Evolutionary conservation across 2,888 invertebrate genomes (phyloP).

Genomic region (Lepidochrysops patricia): DNA sequence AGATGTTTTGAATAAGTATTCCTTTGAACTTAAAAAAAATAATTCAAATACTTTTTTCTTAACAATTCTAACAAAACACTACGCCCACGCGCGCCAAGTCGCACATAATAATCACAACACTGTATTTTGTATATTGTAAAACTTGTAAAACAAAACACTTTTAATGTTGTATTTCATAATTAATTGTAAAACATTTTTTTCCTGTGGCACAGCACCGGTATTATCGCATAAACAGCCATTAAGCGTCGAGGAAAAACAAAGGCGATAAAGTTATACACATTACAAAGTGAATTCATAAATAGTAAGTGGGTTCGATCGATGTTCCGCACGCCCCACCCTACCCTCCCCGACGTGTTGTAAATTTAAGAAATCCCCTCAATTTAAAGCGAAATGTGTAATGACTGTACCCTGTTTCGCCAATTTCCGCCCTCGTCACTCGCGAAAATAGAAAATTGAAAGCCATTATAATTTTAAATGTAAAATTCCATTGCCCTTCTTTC

Average conservation of each 20-base stretch:
- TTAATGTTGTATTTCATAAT: neutral
- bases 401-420: slow-evolving; percentile 62
- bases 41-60: too few relatives aligned
- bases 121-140: too few relatives aligned
- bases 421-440: slow-evolving; percentile 61
- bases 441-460: slow-evolving; percentile 62
- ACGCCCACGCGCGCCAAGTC: too few relatives aligned
- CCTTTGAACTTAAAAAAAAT: too few relatives aligned
- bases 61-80: too few relatives aligned
- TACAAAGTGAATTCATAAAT: slow-evolving; percentile 24
- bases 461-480: slow-evolving; percentile 18
- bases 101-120: too few relatives aligned
- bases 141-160: too few relatives aligned
- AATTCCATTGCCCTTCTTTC: neutral
- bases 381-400: slow-evolving; percentile 70
- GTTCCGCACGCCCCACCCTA: slow-evolving; percentile 31
- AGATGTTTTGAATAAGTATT: too few relatives aligned
- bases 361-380: slow-evolving; percentile 72
- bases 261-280: slow-evolving; percentile 17
- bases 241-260: slow-evolving; percentile 10
- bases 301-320: slow-evolving; percentile 44
- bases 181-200: neutral
- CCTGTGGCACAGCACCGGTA: neutral
- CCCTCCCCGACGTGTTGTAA: slow-evolving; percentile 49
- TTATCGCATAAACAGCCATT: neutral